A percentile compares a stretch with the other conserved stretches of the same genome.
phyloP scores from a whole-genome alignment of 2,797 vertebrate species.

The Valencia hispanica region DNA sequence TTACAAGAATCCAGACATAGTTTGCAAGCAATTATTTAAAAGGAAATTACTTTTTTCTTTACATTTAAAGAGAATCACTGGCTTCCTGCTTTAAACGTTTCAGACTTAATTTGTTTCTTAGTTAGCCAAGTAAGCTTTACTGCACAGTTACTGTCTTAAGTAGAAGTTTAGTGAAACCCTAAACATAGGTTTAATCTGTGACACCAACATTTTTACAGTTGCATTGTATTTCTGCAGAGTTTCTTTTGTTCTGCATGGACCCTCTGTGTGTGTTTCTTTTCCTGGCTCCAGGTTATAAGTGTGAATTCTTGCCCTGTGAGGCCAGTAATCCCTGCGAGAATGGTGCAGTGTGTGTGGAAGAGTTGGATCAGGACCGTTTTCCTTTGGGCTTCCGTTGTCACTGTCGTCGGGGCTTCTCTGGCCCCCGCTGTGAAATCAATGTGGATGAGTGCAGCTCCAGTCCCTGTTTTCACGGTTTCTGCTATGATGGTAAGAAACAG shows the following conservation, averaged over 20 bases:
- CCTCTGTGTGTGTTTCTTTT: slow-evolving; percentile 36
- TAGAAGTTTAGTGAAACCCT: slow-evolving; percentile 19
- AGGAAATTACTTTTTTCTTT: neutral
- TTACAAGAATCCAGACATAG: neutral
- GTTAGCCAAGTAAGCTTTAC: slow-evolving; percentile 4
- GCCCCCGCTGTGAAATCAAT: slow-evolving; percentile 86
- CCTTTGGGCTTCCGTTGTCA: slow-evolving; percentile 84
- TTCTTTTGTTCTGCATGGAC: slow-evolving; percentile 21
- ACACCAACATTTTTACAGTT: slow-evolving; percentile 6
- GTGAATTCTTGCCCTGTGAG: slow-evolving; percentile 85
- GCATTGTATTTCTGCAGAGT: slow-evolving; percentile 16
- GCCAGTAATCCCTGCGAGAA: slow-evolving; percentile 86
- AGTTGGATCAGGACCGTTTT: slow-evolving; percentile 79
- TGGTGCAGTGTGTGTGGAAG: slow-evolving; percentile 79
- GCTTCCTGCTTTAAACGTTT: neutral
- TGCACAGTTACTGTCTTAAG: slow-evolving; percentile 15
- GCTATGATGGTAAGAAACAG: slow-evolving; percentile 82
- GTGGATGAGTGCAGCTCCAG: slow-evolving; percentile 84
- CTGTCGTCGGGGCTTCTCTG: slow-evolving; percentile 81
- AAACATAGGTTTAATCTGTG: slow-evolving; percentile 22
- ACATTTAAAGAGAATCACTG: neutral
- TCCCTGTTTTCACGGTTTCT: slow-evolving; percentile 85
- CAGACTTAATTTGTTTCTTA: neutral
- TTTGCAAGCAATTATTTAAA: neutral
- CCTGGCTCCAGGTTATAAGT: slow-evolving; percentile 80